A percentile compares a stretch with the other conserved stretches of the same genome.
phyloP scores from a whole-genome alignment of 2,797 vertebrate genomes.

The Ptychobarbus kaznakovi region DNA sequence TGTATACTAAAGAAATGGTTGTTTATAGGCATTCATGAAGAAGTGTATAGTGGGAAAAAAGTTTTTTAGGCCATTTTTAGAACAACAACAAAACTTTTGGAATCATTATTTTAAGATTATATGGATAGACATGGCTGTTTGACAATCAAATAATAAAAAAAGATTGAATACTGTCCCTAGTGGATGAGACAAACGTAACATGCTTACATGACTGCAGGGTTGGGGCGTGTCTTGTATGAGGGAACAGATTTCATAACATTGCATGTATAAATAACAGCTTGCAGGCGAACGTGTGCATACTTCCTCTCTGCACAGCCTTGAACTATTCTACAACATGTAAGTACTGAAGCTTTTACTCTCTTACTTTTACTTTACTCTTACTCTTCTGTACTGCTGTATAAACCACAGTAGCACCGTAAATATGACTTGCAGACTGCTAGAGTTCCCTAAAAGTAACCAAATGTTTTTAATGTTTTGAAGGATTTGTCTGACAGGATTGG shows the following conservation, averaged over 20 bases:
- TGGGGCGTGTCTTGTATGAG: constrained; percentile 3
- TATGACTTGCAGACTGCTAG: neutral
- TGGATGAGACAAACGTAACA: constrained; percentile 22
- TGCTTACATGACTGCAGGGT: constrained; percentile 20
- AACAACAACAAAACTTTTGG: no score
- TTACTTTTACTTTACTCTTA: neutral
- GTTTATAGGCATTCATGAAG: neutral
- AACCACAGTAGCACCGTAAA: neutral
- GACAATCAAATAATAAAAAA: neutral
- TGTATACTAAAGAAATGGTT: neutral
- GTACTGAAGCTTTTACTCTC: neutral
- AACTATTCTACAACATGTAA: constrained; percentile 22
- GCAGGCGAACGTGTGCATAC: neutral
- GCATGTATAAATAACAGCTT: constrained; percentile 21
- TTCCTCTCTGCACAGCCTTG: neutral
- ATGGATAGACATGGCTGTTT: neutral
- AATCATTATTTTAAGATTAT: neutral
- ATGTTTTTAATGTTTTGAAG: constrained; percentile 60
- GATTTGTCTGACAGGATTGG: constrained; percentile 68
- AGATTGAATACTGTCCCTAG: constrained; percentile 13
- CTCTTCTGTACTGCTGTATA: neutral
- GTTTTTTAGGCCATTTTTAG: no score
- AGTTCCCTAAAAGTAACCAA: neutral
- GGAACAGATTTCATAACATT: constrained; percentile 33
- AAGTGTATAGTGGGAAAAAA: no score